phyloP scores from a whole-genome alignment of 2,888 invertebrate genomes.

The Cosmia trapezina region DNA sequence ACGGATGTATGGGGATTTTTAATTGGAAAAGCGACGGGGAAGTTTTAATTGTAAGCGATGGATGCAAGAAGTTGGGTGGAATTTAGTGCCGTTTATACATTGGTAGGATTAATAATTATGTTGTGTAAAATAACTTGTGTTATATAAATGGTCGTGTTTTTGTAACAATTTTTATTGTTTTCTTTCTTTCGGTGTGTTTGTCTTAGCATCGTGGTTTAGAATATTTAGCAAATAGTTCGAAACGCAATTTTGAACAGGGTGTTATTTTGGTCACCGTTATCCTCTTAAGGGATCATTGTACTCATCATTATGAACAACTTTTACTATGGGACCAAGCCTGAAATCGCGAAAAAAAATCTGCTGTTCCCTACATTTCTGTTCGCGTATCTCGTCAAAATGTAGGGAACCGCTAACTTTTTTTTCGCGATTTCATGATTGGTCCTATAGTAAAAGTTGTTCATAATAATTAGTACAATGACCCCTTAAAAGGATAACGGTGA shows the following conservation, averaged over 20 bases:
- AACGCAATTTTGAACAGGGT: not conserved
- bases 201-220: not conserved
- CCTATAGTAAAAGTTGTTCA: too few species aligned
- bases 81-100: slow-evolving; percentile 2
- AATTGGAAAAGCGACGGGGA: slow-evolving; percentile 57
- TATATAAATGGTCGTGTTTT: not conserved
- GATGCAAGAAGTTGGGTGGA: slow-evolving; percentile 25
- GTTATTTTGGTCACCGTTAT: too few species aligned
- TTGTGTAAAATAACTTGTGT: not conserved
- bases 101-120: not conserved
- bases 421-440: too few species aligned
- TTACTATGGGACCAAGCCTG: too few species aligned
- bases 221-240: not conserved
- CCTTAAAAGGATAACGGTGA: too few species aligned
- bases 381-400: too few species aligned
- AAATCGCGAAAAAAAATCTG: too few species aligned
- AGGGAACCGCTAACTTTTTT: too few species aligned
- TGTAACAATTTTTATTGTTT: not conserved
- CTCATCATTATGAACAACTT: too few species aligned
- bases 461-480: too few species aligned
- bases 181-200: not conserved
- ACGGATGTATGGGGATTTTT: slow-evolving; percentile 63
- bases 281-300: too few species aligned
- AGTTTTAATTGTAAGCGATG: slow-evolving; percentile 36
- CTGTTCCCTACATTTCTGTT: too few species aligned